phyloP scores from a whole-genome alignment of 2,888 invertebrate genomes.

The Tenthredo livida region DNA sequence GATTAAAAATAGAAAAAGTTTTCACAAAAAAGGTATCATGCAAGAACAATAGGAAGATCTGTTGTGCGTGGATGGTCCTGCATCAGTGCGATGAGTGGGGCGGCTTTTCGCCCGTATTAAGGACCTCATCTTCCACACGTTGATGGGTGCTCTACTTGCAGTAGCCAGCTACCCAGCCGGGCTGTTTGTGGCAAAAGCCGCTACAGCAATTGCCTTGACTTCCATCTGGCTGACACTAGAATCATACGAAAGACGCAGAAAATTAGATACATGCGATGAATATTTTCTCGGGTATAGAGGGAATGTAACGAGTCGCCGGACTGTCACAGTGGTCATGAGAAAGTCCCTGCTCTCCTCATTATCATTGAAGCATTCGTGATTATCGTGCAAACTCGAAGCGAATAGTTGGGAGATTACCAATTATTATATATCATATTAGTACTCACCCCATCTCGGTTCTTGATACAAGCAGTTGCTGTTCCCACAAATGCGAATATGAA shows the following conservation, averaged over 20 bases:
- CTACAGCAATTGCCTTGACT: constrained; percentile 58
- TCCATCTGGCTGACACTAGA: constrained; percentile 54
- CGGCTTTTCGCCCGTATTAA: neutral
- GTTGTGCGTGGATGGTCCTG: neutral
- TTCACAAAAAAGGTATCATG: neutral
- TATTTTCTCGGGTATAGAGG: neutral
- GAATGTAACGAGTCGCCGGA: neutral
- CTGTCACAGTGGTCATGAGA: neutral
- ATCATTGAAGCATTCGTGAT: neutral
- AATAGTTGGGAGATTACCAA: neutral
- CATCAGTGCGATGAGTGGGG: neutral
- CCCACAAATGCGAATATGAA: neutral
- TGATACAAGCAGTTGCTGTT: constrained; percentile 16
- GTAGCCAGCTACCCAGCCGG: constrained; percentile 54
- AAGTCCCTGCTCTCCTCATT: neutral
- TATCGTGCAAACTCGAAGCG: neutral
- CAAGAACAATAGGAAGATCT: neutral
- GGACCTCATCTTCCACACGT: neutral
- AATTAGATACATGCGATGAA: neutral
- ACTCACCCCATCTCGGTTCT: constrained; percentile 20
- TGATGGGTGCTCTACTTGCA: neutral
- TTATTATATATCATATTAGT: neutral
- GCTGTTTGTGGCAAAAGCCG: constrained; percentile 56
- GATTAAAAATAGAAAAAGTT: neutral
- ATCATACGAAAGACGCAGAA: neutral